Conservation (phyloP, 2,113 vertebrate genomes). For the Bos javanicus region DNA sequence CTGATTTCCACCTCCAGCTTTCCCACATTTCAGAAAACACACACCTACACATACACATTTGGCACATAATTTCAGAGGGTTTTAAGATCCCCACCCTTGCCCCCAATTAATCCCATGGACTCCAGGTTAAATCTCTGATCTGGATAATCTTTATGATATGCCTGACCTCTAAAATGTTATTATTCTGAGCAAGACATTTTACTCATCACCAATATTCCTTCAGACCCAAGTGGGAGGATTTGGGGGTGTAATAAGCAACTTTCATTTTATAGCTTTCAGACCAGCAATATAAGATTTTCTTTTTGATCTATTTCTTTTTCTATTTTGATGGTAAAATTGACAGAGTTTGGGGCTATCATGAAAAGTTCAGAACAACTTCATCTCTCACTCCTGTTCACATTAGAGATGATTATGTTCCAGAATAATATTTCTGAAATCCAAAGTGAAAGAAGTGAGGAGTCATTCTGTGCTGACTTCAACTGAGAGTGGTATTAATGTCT, state of each 20-base stretch:
- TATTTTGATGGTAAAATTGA: constrained; percentile 19
- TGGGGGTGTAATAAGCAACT: not conserved
- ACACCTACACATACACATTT: not conserved
- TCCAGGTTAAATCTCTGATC: not conserved
- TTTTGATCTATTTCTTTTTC: constrained; percentile 10
- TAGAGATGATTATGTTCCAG: constrained; percentile 13
- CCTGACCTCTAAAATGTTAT: constrained; percentile 11
- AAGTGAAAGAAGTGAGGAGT: not conserved
- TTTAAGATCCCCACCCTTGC: not conserved
- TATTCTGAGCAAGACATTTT: not conserved
- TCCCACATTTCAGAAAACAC: not conserved
- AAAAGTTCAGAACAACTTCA: constrained; percentile 38
- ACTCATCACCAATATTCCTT: not conserved
- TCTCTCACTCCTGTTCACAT: not conserved
- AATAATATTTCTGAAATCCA: constrained; percentile 42
- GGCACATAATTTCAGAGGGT: not conserved
- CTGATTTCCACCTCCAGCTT: not conserved
- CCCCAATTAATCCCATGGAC: not conserved
- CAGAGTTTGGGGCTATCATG: not conserved
- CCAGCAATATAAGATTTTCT: not conserved
- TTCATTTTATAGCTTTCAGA: constrained; percentile 36
- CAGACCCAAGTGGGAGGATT: not conserved
- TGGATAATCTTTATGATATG: not conserved
- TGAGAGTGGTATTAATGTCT: constrained; percentile 15
- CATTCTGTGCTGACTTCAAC: constrained; percentile 19